Percentiles rank a stretch among this genome's conserved stretches.
phyloP scores from a whole-genome alignment of 2,113 vertebrate species.

The Spea bombifrons region DNA sequence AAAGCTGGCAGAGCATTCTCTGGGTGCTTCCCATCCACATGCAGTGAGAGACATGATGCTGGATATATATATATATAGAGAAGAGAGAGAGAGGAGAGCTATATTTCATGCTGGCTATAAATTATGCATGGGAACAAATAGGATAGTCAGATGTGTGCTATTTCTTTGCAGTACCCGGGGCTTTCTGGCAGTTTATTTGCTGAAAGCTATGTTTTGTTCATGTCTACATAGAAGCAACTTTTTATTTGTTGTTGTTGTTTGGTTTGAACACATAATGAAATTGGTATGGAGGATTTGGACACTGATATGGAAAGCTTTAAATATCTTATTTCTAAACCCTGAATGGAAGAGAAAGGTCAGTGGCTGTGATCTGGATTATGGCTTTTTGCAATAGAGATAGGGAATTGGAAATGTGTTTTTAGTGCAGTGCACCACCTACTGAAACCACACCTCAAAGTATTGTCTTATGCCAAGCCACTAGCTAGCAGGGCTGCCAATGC shows the following conservation, averaged over 20 bases:
- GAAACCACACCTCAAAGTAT: conserved; percentile 32
- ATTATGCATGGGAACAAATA: conserved; percentile 67
- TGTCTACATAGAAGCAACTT: conserved; percentile 60
- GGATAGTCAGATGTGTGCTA: conserved; percentile 53
- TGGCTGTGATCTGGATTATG: conserved; percentile 31
- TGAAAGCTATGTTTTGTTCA: conserved; percentile 46
- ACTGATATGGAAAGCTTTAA: conserved; percentile 47
- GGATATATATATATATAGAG: conserved; percentile 2
- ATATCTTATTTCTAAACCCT: conserved; percentile 45
- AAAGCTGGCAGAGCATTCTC: conserved; percentile 32
- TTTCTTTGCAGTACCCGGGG: conserved; percentile 40
- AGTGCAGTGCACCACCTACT: conserved; percentile 44
- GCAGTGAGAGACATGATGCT: conserved; percentile 41
- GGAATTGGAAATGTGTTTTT: conserved; percentile 26
- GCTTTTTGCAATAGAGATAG: conserved; percentile 34
- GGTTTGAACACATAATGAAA: conserved; percentile 26
- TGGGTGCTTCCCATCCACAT: conserved; percentile 45
- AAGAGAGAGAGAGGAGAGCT: conserved; percentile 45
- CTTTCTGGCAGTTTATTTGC: conserved; percentile 19
- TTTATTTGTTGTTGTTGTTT: conserved; percentile 4
- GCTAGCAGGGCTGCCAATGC: background rate
- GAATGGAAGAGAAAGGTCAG: conserved; percentile 51
- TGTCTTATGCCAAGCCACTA: background rate
- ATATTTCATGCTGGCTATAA: conserved; percentile 56
- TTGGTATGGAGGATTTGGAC: conserved; percentile 30